Evolutionary conservation across 2,888 invertebrate species (phyloP), one percentile per base, ranked within the genome.

Genomic region (Cantharis flavilabris): DNA sequence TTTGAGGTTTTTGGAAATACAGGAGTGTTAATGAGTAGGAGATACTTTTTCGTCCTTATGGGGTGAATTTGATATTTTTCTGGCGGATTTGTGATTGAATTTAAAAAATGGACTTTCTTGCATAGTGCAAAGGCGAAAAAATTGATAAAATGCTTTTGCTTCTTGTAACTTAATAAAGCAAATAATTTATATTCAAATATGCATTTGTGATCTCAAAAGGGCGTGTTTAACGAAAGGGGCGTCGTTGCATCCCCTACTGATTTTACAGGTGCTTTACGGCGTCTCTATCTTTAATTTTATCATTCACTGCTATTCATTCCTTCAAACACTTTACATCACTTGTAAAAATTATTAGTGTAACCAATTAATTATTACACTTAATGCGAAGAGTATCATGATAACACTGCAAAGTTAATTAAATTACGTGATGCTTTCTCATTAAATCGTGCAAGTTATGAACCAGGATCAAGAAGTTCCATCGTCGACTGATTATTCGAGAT

Each of bases 381-480:
- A 62, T 14, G n/a, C 62, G 33, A 62, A 62, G n/a, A 49, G 49
- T 49, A 67, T 33, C 11, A 30, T 63, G 18, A 18, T n/a, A 65
- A 65, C 23, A 23, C 9, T 64, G 9, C 14, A 26, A 9, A 67
- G 26, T 67, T 23, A 67, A 67, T 67, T 67, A 23, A 67, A 75
- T 77, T 78, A 77, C 79, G 79, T 79, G 26, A 26, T 26, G 79
- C 30, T 76, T n/a, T 30, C 16, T 26, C 71, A 69, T 71, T 74
- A 71, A 72, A 49, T 80, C 76, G 77, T 73, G 76, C 76, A 77
- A 83, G 84, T 83, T 78, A 88, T 88, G 88, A 87, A 86, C 84
- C 86, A 87, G 81, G 88, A 88, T 80, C 88, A 88, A 83, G 88
- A 88, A 84, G 88, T 88, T 78, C 87, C 88, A 71, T 85, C 86